Base-by-base conservation (phyloP, 2,797 vertebrate species). In the Phataginus tetradactyla region DNA sequence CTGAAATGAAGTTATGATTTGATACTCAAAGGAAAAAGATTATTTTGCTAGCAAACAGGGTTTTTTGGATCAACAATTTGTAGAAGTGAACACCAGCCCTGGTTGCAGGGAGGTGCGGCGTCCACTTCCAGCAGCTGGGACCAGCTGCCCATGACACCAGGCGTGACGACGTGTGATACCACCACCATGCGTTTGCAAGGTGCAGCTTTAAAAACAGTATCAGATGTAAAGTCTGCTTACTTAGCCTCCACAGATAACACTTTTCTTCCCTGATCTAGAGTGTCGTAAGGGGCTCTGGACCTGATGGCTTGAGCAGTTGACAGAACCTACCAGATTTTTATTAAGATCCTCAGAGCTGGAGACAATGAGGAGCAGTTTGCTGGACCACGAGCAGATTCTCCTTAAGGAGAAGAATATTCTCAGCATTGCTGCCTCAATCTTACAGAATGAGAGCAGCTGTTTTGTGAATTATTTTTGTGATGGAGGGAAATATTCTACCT, bases 321-420 rank as follows among this genome's bases (percentile, higher is more conserved):
- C 93, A 91, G 91, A 95, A 61, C 32, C 89, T 95, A 90, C 96
- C 86, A 94, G 85, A 90, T 69, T 94, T 96, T 94, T 86, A 94
- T 80, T 89, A 97, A 94, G 96, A 84, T 94, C 84, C 55, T 69
- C 74, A 92, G 90, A 96, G 92, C 71, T 87, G 51, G 63, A 87
- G 92, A 93, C 79, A 87, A 74, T 61, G 84, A 97, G 86, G 69
- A 96, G 79, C 72, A 51, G 59, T 80, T 83, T 91, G 55, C 92
- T 90, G 71, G 90, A 74, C 17, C 42, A 34, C 49, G 71, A 91
- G 86, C 61, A 78, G 90, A 87, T 87, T 95, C 94, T 90, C 95
- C 96, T 96, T 93, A 25, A 49, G 79, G 93, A 96, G 66, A 96
- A 80, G 75, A 93, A 86, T 80, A 87, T 45, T 61, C 61, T 96